These are phyloP conservation scores for Pluvialis apricaria DNA, from an alignment of 2,113 vertebrate species.

Conservation along the genomic window DNA sequence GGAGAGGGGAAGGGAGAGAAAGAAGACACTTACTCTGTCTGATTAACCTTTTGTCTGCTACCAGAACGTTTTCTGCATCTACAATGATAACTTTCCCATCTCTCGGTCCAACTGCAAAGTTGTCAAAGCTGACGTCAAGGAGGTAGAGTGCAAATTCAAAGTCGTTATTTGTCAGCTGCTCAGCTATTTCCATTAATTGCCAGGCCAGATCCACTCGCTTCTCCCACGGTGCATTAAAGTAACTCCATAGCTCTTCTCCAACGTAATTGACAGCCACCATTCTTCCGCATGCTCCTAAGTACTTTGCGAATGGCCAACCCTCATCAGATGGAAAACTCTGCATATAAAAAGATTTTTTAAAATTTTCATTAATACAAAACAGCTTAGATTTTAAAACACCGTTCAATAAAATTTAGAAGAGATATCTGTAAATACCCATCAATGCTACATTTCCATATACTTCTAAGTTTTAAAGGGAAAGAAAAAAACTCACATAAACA, in stretches of 20 bases:
- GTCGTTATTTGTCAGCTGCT: slow-evolving; percentile 98
- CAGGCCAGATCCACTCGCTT: slow-evolving; percentile 94
- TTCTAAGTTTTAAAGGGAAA: not conserved
- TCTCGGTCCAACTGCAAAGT: slow-evolving; percentile 95
- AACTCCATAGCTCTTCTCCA: slow-evolving; percentile 98
- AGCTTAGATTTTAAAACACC: not conserved
- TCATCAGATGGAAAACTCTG: slow-evolving; percentile 98
- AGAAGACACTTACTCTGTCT: slow-evolving; percentile 89
- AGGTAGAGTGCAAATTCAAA: slow-evolving; percentile 99
- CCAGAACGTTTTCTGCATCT: slow-evolving; percentile 98
- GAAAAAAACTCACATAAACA: not conserved
- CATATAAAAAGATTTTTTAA: not conserved
- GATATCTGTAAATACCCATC: not conserved
- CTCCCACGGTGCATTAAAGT: slow-evolving; percentile 94
- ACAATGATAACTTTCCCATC: slow-evolving; percentile 98
- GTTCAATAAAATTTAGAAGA: not conserved
- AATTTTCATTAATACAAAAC: not conserved
- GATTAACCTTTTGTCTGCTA: slow-evolving; percentile 95
- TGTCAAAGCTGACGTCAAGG: slow-evolving; percentile 98
- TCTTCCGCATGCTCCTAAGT: slow-evolving; percentile 95
- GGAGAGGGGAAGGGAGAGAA: not conserved
- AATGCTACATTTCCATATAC: not conserved
- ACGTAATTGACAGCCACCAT: slow-evolving; percentile 98
- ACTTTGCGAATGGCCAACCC: slow-evolving; percentile 98
- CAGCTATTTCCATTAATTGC: slow-evolving; percentile 97